These are phyloP conservation scores for Drosophila kanekoi DNA, from an alignment of 2,888 invertebrate species.

Conservation along the genomic window DNA sequence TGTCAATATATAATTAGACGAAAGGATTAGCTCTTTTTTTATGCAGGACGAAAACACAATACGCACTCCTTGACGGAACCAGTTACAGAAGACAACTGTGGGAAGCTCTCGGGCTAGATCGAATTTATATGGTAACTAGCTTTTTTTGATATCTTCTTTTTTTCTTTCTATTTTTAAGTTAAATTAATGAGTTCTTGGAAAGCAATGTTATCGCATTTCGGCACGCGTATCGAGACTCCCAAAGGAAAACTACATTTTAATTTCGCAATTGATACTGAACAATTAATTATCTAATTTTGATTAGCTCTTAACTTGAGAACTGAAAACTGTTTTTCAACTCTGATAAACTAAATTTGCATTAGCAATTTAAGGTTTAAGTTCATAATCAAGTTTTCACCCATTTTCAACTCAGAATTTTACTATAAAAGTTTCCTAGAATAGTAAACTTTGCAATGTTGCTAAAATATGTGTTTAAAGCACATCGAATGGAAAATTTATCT, in stretches of 20 bases:
- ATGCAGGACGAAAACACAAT: neutral
- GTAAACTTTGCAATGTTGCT: no score
- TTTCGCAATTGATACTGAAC: slow-evolving; percentile 42
- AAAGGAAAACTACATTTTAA: slow-evolving; percentile 55
- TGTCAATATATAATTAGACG: neutral
- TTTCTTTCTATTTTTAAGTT: slow-evolving; percentile 19
- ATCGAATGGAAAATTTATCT: no score
- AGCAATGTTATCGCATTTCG: slow-evolving; percentile 48
- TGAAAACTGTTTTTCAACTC: neutral
- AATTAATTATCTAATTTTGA: slow-evolving; percentile 12
- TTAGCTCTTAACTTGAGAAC: neutral
- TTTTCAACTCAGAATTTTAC: no score
- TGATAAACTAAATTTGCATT: neutral
- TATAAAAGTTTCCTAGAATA: no score
- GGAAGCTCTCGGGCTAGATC: neutral
- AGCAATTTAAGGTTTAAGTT: no score
- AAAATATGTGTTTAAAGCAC: no score
- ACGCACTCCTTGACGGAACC: slow-evolving; percentile 52
- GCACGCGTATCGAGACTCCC: slow-evolving; percentile 53
- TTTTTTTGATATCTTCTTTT: slow-evolving; percentile 19
- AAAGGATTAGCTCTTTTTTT: neutral
- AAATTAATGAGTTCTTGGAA: slow-evolving; percentile 55
- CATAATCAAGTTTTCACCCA: no score
- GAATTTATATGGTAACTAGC: slow-evolving; percentile 58
- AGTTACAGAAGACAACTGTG: slow-evolving; percentile 41